Evolutionary conservation across 1,140 invertebrate genomes (phyloP).

Genomic region (Akabosia matsudoensis): DNA sequence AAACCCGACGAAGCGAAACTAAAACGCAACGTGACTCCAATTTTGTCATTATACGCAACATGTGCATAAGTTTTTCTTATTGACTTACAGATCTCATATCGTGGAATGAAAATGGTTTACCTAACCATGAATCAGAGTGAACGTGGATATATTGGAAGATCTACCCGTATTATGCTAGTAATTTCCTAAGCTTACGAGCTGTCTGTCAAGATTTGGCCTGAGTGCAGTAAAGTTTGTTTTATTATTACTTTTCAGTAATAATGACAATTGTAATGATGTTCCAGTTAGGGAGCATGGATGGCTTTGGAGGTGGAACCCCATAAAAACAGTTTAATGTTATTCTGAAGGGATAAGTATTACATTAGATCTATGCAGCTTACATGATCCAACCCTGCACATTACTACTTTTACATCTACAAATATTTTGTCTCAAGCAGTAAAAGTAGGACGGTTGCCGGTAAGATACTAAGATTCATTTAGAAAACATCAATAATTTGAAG

Average conservation of each 20-base stretch:
- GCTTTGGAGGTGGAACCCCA: neutral
- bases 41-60: neutral
- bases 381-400: no score
- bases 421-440: no score
- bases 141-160: no score
- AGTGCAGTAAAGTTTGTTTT: neutral
- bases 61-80: neutral
- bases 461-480: no score
- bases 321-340: neutral
- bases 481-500: no score
- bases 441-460: no score
- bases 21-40: neutral
- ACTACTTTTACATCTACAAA: no score
- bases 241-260: neutral
- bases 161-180: neutral
- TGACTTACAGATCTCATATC: neutral
- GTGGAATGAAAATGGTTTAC: no score
- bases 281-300: neutral
- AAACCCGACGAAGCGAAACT: neutral
- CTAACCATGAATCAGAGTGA: no score
- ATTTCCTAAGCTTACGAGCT: neutral
- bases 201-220: slow-evolving; percentile 8
- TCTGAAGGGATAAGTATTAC: neutral
- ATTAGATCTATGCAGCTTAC: no score
- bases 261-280: neutral